Evolutionary conservation across 2,113 vertebrate genomes (phyloP), one percentile per base, ranked within the genome.

Genomic region (Microcebus lehilahytsara): DNA sequence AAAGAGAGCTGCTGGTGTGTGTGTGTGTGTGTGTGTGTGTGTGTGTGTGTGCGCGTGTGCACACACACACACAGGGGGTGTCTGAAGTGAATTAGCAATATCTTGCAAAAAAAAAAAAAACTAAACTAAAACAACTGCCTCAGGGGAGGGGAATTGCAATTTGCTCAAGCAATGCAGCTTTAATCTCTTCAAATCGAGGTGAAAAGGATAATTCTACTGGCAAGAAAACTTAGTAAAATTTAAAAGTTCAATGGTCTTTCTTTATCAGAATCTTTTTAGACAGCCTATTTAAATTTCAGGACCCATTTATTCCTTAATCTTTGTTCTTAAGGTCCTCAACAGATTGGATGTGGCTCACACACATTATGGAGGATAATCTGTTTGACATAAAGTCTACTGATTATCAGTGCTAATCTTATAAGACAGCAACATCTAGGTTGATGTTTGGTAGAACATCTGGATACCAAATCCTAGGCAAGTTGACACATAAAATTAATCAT

Each of bases 41-140:
- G 56, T 5, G 53, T 7, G 56, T 22, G 56, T 6, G 17, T 56
- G 42, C 42, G 5, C 42, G 42, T 6, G 42, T 5, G 42, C 42
- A 6, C 37, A 37, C 37, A 37, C 37, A 37, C 37, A 37, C 42
- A 42, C 5, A 0, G 42, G 30, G 3, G 6, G 19, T 0, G 12
- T 20, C 30, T 34, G 40, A 20, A 34, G 8, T 71, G 2, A 79
- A 79, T 58, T 17, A 72, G 11, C 6, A 40, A 12, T 66, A 8
- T 69, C 34, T 88, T 72, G 14, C 7, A 58, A 81, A 9, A 37
- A 25, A 62, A 37, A 25, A 30, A 30, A 30, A 64, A 56, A 56
- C 17, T 46, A 46, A 46, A 46, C 51, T 53, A 9, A 53, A 64
- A 30, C 51, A 49, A 34, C 16, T 58, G 42, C 64, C 37, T 81